Conservation (phyloP, 2,888 invertebrate species). For the Eumerus sabulonum region DNA sequence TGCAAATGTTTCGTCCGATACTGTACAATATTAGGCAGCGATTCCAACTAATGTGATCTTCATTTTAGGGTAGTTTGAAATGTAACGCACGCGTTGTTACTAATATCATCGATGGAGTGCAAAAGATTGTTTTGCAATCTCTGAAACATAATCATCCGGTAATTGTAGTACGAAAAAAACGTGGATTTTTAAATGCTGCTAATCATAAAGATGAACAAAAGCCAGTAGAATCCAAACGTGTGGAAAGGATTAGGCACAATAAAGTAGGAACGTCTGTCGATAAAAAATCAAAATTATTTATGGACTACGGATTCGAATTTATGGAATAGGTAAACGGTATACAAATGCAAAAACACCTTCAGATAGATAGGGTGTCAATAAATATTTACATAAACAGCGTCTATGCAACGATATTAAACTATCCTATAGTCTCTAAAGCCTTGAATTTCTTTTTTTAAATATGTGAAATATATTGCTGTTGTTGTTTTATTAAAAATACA, state of each 20-base stretch:
- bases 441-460: too few relatives aligned
- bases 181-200: slow-evolving; percentile 36
- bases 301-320: slow-evolving; percentile 49
- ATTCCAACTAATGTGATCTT: not conserved
- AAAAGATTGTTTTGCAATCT: slow-evolving; percentile 77
- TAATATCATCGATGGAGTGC: slow-evolving; percentile 76
- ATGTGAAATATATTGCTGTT: too few relatives aligned
- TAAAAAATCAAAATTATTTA: slow-evolving; percentile 32
- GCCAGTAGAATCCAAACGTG: not conserved
- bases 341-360: not conserved
- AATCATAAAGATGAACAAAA: not conserved
- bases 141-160: slow-evolving; percentile 76
- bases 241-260: slow-evolving; percentile 2
- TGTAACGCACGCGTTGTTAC: slow-evolving; percentile 78
- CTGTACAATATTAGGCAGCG: too few relatives aligned
- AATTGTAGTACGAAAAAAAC: slow-evolving; percentile 74
- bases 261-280: not conserved
- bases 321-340: slow-evolving; percentile 19
- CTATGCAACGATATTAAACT: too few relatives aligned
- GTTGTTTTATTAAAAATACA: too few relatives aligned
- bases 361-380: too few relatives aligned
- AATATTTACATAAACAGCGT: too few relatives aligned
- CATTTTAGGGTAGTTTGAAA: slow-evolving; percentile 77
- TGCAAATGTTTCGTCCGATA: too few relatives aligned
- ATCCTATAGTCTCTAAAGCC: too few relatives aligned